Evolutionary conservation across 2,888 invertebrate species (phyloP), one percentile per base, ranked within the genome.

Genomic region (Apodemia mormo): DNA sequence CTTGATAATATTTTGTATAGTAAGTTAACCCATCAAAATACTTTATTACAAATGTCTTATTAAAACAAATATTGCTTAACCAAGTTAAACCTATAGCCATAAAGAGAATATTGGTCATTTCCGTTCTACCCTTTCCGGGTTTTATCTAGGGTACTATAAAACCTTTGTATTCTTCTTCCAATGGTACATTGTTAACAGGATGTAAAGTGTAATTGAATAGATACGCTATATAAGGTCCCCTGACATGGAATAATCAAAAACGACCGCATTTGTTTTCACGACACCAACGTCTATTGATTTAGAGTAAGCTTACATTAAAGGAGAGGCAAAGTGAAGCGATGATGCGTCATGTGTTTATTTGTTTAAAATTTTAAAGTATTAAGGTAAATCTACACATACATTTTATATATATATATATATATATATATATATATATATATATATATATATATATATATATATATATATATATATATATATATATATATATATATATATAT

Each of bases 181-280:
- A 69, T 71, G 71, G 73, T 74, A 74, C 75, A 75, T 74, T 75
- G 77, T 75, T 71, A 70, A 69, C 67, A 71, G 74, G 75, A 74
- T 76, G 75, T 74, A 73, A 71, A 69, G 71, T 74, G 76, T 78
- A 78, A 78, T 78, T 77, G 78, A 78, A 78, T 76, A 77, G 70
- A 71, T 73, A 73, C 72, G 74, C 71, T 70, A 71, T 45, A 45
- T 72, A 72, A 66, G 52, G 65, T 68, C 68, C 68, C 68, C 61
- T 65, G 33, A 40, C 52, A 68, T 43, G 64, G 64, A 65, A 65
- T 68, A 58, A 58, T 68, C 68, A 52, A 65, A 65, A 65, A 49
- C 49, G 37, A 40, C 65, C 61, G 45, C 52, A 68, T 68, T 68
- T 65, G 37, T 65, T 65, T 68, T 68, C 40, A 52, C 49, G 52